Conservation (phyloP, 2,888 invertebrate species). For the Scaptomyza caliginosa region DNA sequence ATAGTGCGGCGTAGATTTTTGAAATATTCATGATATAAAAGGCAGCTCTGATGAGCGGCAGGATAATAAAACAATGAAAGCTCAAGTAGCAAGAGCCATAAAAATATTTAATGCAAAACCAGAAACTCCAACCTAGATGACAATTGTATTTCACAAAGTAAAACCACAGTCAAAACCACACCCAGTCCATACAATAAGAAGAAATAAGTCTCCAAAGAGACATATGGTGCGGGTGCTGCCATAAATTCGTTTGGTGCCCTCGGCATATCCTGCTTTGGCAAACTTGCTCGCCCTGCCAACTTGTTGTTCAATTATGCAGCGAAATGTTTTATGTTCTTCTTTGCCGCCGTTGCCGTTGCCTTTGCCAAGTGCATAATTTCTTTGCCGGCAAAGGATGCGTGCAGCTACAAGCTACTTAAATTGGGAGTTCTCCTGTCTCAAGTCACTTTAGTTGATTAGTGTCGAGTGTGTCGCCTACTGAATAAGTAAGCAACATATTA, state of each 20-base stretch:
- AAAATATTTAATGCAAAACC: constrained; percentile 77
- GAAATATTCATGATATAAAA: constrained; percentile 73
- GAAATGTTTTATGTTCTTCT: constrained; percentile 76
- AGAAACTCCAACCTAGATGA: constrained; percentile 43
- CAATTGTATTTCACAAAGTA: constrained; percentile 51
- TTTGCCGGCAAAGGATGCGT: constrained; percentile 53
- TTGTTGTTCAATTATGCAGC: constrained; percentile 82
- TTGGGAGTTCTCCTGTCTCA: constrained; percentile 17
- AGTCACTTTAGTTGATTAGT: constrained; percentile 77
- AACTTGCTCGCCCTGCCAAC: constrained; percentile 39
- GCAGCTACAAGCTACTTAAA: constrained; percentile 5
- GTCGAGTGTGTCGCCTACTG: constrained; percentile 65
- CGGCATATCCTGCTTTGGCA: constrained; percentile 25
- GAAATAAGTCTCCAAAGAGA: constrained; percentile 74
- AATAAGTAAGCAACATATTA: constrained; percentile 68
- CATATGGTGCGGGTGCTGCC: constrained; percentile 66
- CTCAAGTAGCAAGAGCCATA: constrained; percentile 65
- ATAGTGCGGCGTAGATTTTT: constrained; percentile 55
- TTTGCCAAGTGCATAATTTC: constrained; percentile 66
- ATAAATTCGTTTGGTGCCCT: constrained; percentile 67
- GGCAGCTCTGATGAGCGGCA: constrained; percentile 49
- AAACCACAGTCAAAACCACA: constrained; percentile 15
- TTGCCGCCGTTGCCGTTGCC: not conserved
- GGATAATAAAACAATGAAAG: constrained; percentile 76
- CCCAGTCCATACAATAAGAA: constrained; percentile 15